These are phyloP conservation scores for Umimayanthus kanabou DNA, from an alignment of 92 coral and sea anemone species.

Conservation along the genomic window DNA sequence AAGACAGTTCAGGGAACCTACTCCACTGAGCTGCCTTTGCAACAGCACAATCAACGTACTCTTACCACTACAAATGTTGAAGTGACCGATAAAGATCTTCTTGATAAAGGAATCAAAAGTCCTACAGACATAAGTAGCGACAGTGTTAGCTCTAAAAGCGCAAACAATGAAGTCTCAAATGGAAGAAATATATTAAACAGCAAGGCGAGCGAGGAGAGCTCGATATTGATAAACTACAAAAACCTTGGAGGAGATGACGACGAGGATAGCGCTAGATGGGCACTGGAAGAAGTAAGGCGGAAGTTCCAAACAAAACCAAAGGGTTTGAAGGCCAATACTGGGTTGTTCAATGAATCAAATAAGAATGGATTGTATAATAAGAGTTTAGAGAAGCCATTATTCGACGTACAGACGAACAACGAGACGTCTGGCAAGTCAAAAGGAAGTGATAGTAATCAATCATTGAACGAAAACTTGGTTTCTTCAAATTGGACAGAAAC, in stretches of 20 bases:
- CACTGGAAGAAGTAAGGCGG: slow-evolving; percentile 14
- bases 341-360: neutral
- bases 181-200: neutral
- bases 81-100: neutral
- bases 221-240: slow-evolving; percentile 16
- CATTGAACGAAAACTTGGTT: neutral
- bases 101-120: neutral
- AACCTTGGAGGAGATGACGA: slow-evolving; percentile 26
- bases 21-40: neutral
- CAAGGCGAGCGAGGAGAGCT: neutral
- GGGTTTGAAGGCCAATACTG: neutral
- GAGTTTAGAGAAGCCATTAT: neutral
- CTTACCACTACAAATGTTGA: neutral
- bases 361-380: too few relatives aligned
- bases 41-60: neutral
- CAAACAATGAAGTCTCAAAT: neutral
- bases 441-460: neutral
- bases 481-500: neutral
- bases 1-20: neutral
- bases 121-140: neutral
- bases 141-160: neutral
- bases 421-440: neutral
- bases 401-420: neutral
- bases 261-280: slow-evolving; percentile 39
- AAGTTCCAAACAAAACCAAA: slow-evolving; percentile 1